Evolutionary conservation across 2,888 invertebrate genomes (phyloP).

Genomic region (Morpho deidamia): DNA sequence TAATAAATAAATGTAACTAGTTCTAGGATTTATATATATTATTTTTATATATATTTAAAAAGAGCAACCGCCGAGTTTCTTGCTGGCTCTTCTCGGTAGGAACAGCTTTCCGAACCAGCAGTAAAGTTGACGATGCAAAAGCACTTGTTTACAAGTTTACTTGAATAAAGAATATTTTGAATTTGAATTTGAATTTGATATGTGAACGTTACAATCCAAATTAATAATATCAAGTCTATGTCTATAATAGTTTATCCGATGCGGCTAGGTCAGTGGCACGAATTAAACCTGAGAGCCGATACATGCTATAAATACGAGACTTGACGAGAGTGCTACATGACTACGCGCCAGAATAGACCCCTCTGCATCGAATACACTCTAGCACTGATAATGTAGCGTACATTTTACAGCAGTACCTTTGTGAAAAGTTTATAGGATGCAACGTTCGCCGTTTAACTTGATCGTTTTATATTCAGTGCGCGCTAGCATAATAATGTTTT

Average conservation of each 20-base stretch:
- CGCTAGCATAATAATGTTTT: not conserved
- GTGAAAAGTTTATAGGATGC: constrained; percentile 1
- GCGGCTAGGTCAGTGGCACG: not conserved
- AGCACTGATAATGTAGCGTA: not conserved
- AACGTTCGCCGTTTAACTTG: not conserved
- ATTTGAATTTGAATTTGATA: no score
- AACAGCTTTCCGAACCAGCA: no score
- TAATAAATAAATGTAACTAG: no score
- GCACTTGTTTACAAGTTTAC: no score
- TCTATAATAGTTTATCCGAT: not conserved
- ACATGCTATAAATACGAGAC: not conserved
- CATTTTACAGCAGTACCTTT: not conserved
- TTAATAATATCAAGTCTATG: no score
- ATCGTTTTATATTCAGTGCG: not conserved
- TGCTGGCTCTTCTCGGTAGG: no score
- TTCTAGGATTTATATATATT: no score
- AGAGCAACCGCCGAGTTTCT: no score
- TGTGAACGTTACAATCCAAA: no score
- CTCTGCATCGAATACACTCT: not conserved
- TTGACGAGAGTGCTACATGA: not conserved
- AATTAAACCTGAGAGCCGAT: not conserved
- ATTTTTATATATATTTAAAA: no score
- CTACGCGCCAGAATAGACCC: not conserved
- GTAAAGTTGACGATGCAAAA: no score
- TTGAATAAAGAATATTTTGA: no score